Conservation (phyloP, 2,797 vertebrate genomes). For the Oryzias dopingdopingensis region DNA sequence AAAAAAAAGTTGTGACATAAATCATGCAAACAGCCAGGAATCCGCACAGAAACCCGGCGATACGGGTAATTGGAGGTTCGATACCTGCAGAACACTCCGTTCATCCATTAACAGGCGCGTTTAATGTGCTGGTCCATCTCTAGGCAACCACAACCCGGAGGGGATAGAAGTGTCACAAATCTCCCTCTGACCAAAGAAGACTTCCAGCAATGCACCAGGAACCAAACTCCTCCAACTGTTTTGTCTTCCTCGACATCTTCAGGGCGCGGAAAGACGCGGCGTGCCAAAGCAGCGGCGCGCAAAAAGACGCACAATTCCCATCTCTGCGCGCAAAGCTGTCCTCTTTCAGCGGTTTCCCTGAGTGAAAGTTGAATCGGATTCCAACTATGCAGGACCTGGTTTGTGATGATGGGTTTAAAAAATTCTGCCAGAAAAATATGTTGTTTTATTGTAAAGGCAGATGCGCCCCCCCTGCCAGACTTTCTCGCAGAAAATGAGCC, state of each 20-base stretch:
- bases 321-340: conserved; percentile 12
- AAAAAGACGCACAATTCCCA: background rate
- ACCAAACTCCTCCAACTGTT: conserved; percentile 11
- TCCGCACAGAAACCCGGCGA: conserved; percentile 1
- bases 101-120: conserved; percentile 14
- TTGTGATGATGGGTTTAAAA: conserved; percentile 6
- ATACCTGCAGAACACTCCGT: conserved; percentile 31
- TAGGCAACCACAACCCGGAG: background rate
- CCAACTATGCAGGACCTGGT: conserved; percentile 6
- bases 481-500: conserved; percentile 27
- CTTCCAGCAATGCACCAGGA: conserved; percentile 9
- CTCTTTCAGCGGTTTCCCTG: conserved; percentile 5
- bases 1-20: conserved; percentile 43
- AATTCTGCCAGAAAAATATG: conserved; percentile 42
- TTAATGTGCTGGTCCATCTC: conserved; percentile 1
- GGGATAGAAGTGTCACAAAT: conserved; percentile 1
- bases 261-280: conserved; percentile 6
- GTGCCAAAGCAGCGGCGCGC: background rate
- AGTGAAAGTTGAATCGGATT: conserved; percentile 41
- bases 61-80: conserved; percentile 40
- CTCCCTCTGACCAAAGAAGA: background rate
- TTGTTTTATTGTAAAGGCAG: conserved; percentile 2
- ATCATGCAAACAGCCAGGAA: conserved; percentile 30
- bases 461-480: conserved; percentile 51
- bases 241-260: conserved; percentile 2